Conservation (phyloP, 2,113 vertebrate species). For the Aldabrachelys gigantea region DNA sequence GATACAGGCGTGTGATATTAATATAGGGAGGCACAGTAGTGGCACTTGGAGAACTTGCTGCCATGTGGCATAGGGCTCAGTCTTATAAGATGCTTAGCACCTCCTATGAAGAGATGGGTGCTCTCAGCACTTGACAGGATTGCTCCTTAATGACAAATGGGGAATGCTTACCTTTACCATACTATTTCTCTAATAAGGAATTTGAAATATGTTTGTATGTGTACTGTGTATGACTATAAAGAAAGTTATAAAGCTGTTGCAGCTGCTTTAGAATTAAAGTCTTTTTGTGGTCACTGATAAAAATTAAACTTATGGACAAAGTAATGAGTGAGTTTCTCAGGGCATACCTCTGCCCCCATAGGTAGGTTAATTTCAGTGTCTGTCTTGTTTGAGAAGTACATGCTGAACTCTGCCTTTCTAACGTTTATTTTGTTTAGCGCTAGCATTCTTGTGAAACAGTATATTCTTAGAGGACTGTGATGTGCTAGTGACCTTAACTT, state of each 20-base stretch:
- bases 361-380: background rate
- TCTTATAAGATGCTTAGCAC: background rate
- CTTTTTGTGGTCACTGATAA: background rate
- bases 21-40: background rate
- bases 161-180: background rate
- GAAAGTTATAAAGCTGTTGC: background rate
- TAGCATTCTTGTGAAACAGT: background rate
- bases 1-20: background rate
- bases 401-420: background rate
- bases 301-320: background rate
- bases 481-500: background rate
- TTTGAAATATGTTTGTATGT: background rate
- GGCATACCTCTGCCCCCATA: background rate
- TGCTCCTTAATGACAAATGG: background rate
- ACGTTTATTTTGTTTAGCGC: background rate
- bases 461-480: background rate
- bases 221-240: background rate
- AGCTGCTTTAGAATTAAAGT: background rate
- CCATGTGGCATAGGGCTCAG: background rate
- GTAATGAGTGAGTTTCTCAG: background rate
- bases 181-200: background rate
- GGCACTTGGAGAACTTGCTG: background rate
- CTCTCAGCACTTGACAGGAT: fast-evolving
- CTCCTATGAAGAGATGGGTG: background rate
- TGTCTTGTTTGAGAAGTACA: background rate